A percentile compares a stretch with the other conserved stretches of the same genome.
Evolutionary conservation across 2,888 invertebrate genomes (phyloP).

Genomic region (Sympetrum striolatum): DNA sequence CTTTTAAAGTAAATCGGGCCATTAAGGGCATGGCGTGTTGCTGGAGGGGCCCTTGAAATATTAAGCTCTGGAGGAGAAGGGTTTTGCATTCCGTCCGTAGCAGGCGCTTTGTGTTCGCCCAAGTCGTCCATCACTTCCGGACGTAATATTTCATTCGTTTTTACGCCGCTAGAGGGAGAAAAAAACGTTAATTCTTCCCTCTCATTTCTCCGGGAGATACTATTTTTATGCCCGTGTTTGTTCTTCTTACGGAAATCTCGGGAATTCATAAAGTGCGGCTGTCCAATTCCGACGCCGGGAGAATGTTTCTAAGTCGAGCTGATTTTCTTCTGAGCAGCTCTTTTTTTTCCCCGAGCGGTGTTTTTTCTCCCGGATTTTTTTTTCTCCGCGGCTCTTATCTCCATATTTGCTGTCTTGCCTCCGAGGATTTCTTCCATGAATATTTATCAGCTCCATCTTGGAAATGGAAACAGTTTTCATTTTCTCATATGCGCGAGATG

Average conservation of each 20-base stretch:
- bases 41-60: neutral
- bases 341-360: neutral
- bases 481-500: neutral
- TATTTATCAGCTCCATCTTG: neutral
- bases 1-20: neutral
- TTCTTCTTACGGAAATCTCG: neutral
- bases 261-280: neutral
- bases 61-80: too few relatives aligned
- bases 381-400: neutral
- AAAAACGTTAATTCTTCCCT: neutral
- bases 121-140: neutral
- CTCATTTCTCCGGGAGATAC: neutral
- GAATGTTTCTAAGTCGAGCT: neutral
- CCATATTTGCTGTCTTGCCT: neutral
- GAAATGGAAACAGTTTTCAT: neutral
- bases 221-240: neutral
- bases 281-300: neutral
- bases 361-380: neutral
- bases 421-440: conserved; percentile 2
- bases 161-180: neutral
- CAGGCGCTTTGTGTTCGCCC: neutral
- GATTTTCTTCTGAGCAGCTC: neutral
- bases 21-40: neutral
- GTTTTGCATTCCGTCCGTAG: neutral
- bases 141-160: neutral